Percentiles rank a stretch among this genome's conserved stretches.
These are phyloP conservation scores for Lateolabrax maculatus DNA, from an alignment of 2,797 vertebrate species.

Conservation along the genomic window DNA sequence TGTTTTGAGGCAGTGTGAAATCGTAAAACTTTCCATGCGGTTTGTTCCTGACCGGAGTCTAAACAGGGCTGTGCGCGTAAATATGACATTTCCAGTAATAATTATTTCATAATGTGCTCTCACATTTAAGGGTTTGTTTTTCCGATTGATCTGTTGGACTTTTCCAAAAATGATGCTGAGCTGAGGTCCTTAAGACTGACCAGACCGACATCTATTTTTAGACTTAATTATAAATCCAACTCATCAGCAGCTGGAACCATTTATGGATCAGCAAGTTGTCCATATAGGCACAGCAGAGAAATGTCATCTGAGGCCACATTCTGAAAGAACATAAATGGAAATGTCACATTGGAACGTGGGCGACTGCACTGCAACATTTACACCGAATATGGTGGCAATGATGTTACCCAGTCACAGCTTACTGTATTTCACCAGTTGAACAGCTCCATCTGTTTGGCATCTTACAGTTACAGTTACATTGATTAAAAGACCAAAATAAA, in stretches of 20 bases:
- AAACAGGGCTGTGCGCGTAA: background rate
- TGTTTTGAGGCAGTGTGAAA: background rate
- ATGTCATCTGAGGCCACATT: background rate
- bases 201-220: background rate
- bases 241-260: background rate
- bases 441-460: background rate
- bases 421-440: background rate
- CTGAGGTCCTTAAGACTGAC: background rate
- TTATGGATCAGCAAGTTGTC: background rate
- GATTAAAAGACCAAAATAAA: background rate
- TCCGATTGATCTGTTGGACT: background rate
- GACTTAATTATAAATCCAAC: background rate
- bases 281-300: background rate
- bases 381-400: background rate
- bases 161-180: background rate
- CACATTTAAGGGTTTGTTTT: background rate
- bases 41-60: slow-evolving; percentile 1
- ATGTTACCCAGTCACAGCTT: background rate
- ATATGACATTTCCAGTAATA: slow-evolving; percentile 5
- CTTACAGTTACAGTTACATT: background rate
- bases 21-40: slow-evolving; percentile 33
- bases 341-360: background rate
- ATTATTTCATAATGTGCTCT: background rate
- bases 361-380: background rate
- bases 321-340: background rate